Base-by-base conservation (phyloP, 2,113 vertebrate species). In the Eulemur macaco region DNA sequence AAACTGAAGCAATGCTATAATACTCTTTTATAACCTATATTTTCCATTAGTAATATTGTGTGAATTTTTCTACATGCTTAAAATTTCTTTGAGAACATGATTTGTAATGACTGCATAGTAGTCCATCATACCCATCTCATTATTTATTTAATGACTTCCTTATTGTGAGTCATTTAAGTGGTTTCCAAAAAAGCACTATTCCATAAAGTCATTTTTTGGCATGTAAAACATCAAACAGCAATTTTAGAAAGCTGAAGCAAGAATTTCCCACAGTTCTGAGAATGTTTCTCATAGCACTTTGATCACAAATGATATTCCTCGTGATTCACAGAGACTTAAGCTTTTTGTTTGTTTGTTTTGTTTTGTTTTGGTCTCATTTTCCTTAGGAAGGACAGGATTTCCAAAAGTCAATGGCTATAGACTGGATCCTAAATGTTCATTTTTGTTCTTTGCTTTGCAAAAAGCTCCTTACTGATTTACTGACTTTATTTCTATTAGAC, bases 141-240 rank as follows among this genome's bases (percentile, higher is more conserved):
- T 78, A 95, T 93, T 96, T 95, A 82, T 71, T 81, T 95, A 96
- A 95, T 92, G 50, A 86, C 21, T 80, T 92, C n/a, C 73, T 95
- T 82, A 76, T 29, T 86, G 45, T 71, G 54, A 56, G 52, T 60
- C 82, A 91, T 81, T 95, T 78, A 95, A 45, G 66, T 77, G 52
- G 52, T 37, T 93, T 94, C 47, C 60, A 73, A 47, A 42, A 86
- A 39, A 94, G 34, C 1, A 42, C 10, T 85, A 64, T 68, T 85
- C 91, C 42, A 78, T 25, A n/a, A n/a, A 88, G 83, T 86, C 54
- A 86, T 60, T 83, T 74, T 58, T 18, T 83, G 90, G 73, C 13
- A 68, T 14, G 50, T 5, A 74, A 74, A 85, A 82, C 29, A 73
- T 52, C 66, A 77, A 95, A 77, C 1, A 54, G 66, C 31, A 86